These are phyloP conservation scores for Sinonovacula constricta DNA, from an alignment of 1,140 invertebrate genomes.

Conservation along the genomic window DNA sequence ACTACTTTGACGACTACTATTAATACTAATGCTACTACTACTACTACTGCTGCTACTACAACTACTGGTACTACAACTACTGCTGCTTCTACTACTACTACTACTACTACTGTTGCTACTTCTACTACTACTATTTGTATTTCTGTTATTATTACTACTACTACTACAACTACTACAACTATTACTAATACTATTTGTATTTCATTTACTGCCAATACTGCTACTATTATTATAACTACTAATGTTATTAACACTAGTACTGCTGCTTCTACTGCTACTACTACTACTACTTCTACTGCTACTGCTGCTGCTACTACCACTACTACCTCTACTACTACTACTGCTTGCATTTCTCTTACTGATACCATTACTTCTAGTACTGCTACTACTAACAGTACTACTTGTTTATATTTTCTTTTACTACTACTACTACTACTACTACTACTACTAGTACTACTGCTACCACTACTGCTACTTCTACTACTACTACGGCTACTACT, in stretches of 20 bases:
- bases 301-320: constrained; percentile 55
- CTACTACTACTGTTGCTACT: too few relatives aligned
- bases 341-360: constrained; percentile 6
- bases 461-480: too few relatives aligned
- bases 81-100: too few relatives aligned
- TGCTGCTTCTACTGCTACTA: constrained; percentile 51
- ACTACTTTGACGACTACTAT: too few relatives aligned
- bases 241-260: constrained; percentile 50
- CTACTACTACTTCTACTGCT: constrained; percentile 52
- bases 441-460: background rate
- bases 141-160: constrained; percentile 16
- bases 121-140: too few relatives aligned
- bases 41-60: constrained; percentile 35
- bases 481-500: too few relatives aligned
- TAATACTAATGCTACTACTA: constrained; percentile 22
- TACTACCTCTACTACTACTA: constrained; percentile 27
- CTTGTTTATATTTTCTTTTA: too few relatives aligned
- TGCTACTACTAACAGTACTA: too few relatives aligned
- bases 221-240: constrained; percentile 34
- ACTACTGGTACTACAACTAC: too few relatives aligned
- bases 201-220: constrained; percentile 40
- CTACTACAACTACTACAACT: constrained; percentile 40
- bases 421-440: constrained; percentile 7
- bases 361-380: constrained; percentile 7
- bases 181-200: constrained; percentile 26